Evolutionary conservation across 2,888 invertebrate genomes (phyloP).

Genomic region (Synanthedon formicaeformis): DNA sequence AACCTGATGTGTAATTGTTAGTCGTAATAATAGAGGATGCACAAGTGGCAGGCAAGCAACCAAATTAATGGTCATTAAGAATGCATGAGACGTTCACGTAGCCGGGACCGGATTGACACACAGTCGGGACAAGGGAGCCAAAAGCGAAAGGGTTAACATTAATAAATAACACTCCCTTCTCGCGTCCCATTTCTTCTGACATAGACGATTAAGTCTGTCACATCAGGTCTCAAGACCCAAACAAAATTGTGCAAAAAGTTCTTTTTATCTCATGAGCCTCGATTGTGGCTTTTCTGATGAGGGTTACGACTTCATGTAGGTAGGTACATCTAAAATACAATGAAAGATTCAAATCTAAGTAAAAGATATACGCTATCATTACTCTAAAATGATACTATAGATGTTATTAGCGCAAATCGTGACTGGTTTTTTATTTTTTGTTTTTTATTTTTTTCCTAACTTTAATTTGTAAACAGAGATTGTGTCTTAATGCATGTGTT

Average conservation of each 20-base stretch:
- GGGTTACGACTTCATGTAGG: slow-evolving; percentile 24
- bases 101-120: slow-evolving; percentile 46
- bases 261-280: slow-evolving; percentile 50
- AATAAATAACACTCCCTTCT: slow-evolving; percentile 42
- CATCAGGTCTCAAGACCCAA: slow-evolving; percentile 54
- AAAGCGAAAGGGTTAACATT: slow-evolving; percentile 63
- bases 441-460: too few species aligned
- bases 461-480: too few species aligned
- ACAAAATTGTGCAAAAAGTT: slow-evolving; percentile 69
- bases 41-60: slow-evolving; percentile 19
- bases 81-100: slow-evolving; percentile 42
- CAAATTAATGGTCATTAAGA: slow-evolving; percentile 65
- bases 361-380: too few species aligned
- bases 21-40: too few species aligned
- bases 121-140: slow-evolving; percentile 44
- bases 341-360: too few species aligned
- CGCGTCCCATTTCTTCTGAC: slow-evolving; percentile 49
- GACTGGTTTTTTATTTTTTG: too few species aligned
- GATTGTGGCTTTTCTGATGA: slow-evolving; percentile 47
- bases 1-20: slow-evolving; percentile 6
- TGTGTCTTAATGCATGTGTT: too few species aligned
- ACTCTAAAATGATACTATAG: too few species aligned
- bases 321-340: too few species aligned
- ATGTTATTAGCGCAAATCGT: too few species aligned
- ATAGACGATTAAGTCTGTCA: slow-evolving; percentile 62